Percentiles rank a stretch among this genome's conserved stretches.
phyloP scores from a whole-genome alignment of 2,888 invertebrate species.

The Tipula vernalis region DNA sequence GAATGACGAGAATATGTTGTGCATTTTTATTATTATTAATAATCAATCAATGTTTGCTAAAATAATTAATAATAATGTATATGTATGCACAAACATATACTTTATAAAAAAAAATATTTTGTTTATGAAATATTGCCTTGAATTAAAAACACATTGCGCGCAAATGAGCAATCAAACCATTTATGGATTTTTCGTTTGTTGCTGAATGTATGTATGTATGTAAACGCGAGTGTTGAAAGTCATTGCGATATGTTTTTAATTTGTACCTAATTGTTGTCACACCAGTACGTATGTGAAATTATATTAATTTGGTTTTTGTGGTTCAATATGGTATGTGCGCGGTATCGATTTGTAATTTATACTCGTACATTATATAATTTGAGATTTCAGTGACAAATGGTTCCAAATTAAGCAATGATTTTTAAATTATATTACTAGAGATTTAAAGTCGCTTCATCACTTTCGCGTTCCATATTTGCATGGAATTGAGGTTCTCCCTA shows the following conservation, averaged over 20 bases:
- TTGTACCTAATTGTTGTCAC: neutral
- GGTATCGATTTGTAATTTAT: neutral
- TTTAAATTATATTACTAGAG: too few relatives aligned
- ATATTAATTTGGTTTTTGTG: neutral
- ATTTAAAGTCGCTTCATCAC: too few relatives aligned
- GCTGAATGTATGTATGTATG: neutral
- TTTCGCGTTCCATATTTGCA: too few relatives aligned
- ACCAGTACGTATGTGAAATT: neutral
- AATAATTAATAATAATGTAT: neutral
- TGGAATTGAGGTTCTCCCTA: too few relatives aligned
- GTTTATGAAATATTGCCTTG: neutral
- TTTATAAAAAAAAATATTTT: neutral
- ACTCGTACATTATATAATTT: neutral
- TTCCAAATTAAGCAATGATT: too few relatives aligned
- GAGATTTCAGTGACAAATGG: neutral
- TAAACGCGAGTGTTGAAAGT: too few relatives aligned
- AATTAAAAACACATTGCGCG: neutral
- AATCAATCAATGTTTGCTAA: neutral
- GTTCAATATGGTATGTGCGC: neutral
- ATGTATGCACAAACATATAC: neutral
- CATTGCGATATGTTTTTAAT: neutral
- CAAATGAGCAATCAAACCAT: neutral
- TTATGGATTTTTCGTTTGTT: neutral
- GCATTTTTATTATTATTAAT: neutral
- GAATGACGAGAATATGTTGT: neutral